Evolutionary conservation across 1,140 invertebrate species (phyloP), one percentile per base, ranked within the genome.

Genomic region (Aphis gossypii): DNA sequence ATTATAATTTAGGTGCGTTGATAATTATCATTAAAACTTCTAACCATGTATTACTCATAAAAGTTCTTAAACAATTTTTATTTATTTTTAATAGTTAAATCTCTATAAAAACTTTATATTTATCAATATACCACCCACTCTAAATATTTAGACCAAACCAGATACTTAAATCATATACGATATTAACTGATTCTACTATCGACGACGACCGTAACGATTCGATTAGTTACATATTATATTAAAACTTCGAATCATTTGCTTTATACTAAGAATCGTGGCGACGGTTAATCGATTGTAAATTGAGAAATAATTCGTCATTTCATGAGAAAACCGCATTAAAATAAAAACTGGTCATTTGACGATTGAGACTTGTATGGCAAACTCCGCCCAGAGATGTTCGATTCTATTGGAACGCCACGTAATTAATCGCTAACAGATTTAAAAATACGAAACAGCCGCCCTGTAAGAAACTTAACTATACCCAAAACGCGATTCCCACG

Each of bases 341-440:
- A 82, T 35, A 82, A 38, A 82, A 82, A 82, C n/a, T 11, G 7
- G 76, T 82, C 6, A 83, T 38, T 38, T 82, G 0, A 83, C 35
- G 18, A 38, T 38, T 38, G 14, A 38, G 21, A 23, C 35, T n/a
- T 18, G 11, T 11, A 30, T 68, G 23, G 2, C 35, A 38, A 83
- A 83, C 35, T 35, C 20, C 76, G 21, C 35, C 76, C 35, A 21
- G 6, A 76, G 20, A 3, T 83, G 0, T 84, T 84, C 14, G 60
- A 30, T 44, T 41, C 1, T 83, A 41, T 84, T 20, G n/a, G 44
- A 48, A 87, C 46, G 14, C 1, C 18, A 25, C 25, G 25, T 46
- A 86, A 46, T 89, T 89, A 89, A 89, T 89, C 20, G 48, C 35
- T 54, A 35, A 51, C 87, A 35, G 87, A 54, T 89, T 89, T 89